phyloP scores from a whole-genome alignment of 2,888 invertebrate genomes.

The Campoplex nolae region DNA sequence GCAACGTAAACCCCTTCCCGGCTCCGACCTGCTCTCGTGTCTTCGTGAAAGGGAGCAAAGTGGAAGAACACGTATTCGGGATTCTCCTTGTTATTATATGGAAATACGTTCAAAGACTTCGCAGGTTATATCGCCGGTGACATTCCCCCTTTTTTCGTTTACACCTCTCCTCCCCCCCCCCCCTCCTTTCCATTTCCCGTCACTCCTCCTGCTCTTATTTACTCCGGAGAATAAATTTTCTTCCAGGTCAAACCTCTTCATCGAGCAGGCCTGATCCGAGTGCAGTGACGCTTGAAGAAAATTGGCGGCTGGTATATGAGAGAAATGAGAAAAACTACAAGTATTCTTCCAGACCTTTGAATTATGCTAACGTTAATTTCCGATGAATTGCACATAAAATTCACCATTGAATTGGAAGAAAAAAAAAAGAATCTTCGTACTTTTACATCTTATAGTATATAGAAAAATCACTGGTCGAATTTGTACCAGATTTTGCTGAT shows the following conservation, averaged over 20 bases:
- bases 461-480: too few species aligned
- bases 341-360: too few species aligned
- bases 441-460: too few species aligned
- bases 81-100: slow-evolving; percentile 32
- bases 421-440: too few species aligned
- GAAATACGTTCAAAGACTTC: slow-evolving; percentile 2
- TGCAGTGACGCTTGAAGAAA: not conserved
- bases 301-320: not conserved
- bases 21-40: not conserved
- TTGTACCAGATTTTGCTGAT: too few species aligned
- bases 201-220: not conserved
- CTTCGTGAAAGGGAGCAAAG: not conserved
- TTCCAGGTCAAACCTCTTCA: not conserved
- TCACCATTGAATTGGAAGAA: not conserved
- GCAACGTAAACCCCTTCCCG: not conserved
- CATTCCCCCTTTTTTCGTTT: not conserved
- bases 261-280: not conserved
- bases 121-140: not conserved
- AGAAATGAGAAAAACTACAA: not conserved
- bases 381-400: too few species aligned
- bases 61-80: slow-evolving; percentile 20
- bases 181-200: too few species aligned
- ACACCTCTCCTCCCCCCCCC: not conserved
- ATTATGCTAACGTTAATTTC: too few species aligned
- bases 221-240: not conserved